A percentile compares a stretch with the other conserved stretches of the same genome.
Evolutionary conservation across 2,797 vertebrate species (phyloP).

Genomic region (Linurgus olivaceus): DNA sequence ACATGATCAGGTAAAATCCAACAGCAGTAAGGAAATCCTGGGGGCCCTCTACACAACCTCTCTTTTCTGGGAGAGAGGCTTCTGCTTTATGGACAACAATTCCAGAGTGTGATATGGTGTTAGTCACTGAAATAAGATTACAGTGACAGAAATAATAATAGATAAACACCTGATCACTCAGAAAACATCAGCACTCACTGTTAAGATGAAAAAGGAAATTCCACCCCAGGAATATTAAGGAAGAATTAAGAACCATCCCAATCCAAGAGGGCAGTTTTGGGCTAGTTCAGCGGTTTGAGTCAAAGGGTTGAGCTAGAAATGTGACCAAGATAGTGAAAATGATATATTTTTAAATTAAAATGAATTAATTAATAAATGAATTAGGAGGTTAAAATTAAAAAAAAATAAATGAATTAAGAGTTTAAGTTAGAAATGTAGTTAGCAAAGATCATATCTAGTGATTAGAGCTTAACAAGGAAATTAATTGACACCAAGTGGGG

Average conservation of each 20-base stretch:
- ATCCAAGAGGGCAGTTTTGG: not conserved
- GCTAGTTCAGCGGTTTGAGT: not conserved
- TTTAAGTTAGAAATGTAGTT: not conserved
- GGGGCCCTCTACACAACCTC: accelerated
- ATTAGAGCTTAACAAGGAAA: not conserved
- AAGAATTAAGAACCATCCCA: not conserved
- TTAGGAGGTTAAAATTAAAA: not conserved
- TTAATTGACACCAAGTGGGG: not conserved
- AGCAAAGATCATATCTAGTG: not conserved
- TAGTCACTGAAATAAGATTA: not conserved
- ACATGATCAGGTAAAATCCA: not conserved
- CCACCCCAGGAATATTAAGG: not conserved
- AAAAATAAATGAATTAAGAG: not conserved
- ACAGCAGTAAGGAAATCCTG: not conserved
- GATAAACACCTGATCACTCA: not conserved
- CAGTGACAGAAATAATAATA: not conserved
- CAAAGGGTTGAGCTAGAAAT: not conserved
- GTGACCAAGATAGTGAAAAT: not conserved
- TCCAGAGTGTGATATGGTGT: not conserved
- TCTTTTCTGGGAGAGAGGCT: not conserved
- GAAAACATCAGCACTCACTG: not conserved
- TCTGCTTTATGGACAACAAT: not conserved
- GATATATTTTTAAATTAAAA: not conserved
- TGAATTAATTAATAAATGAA: not conserved
- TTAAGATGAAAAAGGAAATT: not conserved